A percentile compares a stretch with the other conserved stretches of the same genome.
These are phyloP conservation scores for Triplophysa siluroides DNA, from an alignment of 2,113 vertebrate genomes.

Conservation along the genomic window DNA sequence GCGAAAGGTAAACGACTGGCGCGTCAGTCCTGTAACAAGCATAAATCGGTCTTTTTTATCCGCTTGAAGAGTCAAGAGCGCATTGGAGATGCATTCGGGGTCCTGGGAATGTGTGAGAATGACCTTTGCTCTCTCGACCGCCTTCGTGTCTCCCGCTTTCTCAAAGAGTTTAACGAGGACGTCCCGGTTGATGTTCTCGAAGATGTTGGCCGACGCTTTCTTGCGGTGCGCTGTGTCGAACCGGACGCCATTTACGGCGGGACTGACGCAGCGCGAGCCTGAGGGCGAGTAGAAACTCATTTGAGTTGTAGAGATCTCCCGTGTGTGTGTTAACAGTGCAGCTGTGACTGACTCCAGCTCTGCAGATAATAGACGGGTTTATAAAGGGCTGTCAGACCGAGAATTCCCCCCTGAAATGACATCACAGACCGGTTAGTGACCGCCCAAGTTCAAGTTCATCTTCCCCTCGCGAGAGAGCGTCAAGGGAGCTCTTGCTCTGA, in stretches of 20 bases:
- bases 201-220: conserved; percentile 82
- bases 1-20: conserved; percentile 30
- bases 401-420: conserved; percentile 3
- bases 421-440: conserved; percentile 1
- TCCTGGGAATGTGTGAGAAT: conserved; percentile 78
- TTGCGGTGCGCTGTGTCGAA: conserved; percentile 82
- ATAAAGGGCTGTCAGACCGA: background rate
- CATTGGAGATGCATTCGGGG: conserved; percentile 75
- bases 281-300: conserved; percentile 7
- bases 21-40: conserved; percentile 65
- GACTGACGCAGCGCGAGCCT: conserved; percentile 68
- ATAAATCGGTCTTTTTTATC: conserved; percentile 79
- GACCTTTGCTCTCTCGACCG: conserved; percentile 79
- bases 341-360: background rate
- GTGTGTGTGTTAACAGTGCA: background rate
- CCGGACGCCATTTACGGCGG: conserved; percentile 74
- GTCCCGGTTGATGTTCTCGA: conserved; percentile 78
- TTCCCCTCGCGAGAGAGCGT: background rate
- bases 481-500: background rate
- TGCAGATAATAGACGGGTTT: conserved; percentile 10
- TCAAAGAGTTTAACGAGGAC: conserved; percentile 80
- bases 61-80: conserved; percentile 78
- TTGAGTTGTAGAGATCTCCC: background rate
- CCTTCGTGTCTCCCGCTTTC: conserved; percentile 81
- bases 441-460: conserved; percentile 16